phyloP scores from a whole-genome alignment of 2,113 vertebrate genomes.

The Melanostigma gelatinosum region DNA sequence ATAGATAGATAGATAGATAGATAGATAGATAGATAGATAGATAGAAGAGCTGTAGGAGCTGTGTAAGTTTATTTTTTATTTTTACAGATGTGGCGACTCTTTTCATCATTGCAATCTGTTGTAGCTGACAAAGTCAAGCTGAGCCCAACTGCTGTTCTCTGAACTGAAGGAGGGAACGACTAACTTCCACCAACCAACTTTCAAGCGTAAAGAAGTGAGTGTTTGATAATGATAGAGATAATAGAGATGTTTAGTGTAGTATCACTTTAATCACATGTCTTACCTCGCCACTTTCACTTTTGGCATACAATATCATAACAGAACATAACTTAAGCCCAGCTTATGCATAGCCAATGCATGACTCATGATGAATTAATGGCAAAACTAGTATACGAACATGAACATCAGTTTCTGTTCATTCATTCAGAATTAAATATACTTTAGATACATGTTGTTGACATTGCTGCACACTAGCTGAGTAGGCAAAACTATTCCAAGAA shows the following conservation, averaged over 20 bases:
- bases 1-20: not conserved
- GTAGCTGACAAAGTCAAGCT: constrained; percentile 10
- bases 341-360: not conserved
- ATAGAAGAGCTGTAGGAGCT: not conserved
- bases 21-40: no score
- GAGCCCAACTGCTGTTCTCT: not conserved
- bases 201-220: not conserved
- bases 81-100: not conserved
- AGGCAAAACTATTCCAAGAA: not conserved
- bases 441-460: not conserved
- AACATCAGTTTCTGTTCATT: not conserved
- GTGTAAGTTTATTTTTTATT: no score
- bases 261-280: not conserved
- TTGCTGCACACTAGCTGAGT: not conserved
- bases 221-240: not conserved
- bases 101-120: not conserved
- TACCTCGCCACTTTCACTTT: not conserved
- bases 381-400: not conserved
- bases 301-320: not conserved
- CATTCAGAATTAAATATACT: not conserved
- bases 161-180: constrained; percentile 1
- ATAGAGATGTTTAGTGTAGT: not conserved
- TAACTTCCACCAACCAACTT: not conserved
- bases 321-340: not conserved
- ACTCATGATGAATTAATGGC: not conserved